Percentiles rank a stretch among this genome's conserved stretches.
Evolutionary conservation across 1,140 invertebrate species (phyloP).

Genomic region (Trichonephila inaurata): DNA sequence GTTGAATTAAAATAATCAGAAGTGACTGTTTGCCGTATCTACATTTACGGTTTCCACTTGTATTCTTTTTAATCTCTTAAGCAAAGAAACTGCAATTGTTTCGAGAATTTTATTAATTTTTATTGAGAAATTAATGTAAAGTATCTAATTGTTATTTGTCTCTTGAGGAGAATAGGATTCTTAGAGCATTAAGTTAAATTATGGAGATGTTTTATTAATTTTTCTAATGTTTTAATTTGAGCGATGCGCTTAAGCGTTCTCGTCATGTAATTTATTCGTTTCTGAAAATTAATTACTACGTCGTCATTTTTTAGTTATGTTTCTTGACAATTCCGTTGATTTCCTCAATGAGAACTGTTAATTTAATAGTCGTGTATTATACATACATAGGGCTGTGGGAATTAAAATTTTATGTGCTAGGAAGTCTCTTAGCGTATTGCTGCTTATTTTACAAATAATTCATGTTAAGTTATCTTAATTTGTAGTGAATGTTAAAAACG

Average conservation of each 20-base stretch:
- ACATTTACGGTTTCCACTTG: background rate
- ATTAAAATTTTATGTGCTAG: too few relatives aligned
- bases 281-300: background rate
- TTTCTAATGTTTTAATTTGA: background rate
- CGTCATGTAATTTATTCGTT: background rate
- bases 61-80: background rate
- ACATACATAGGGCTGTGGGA: too few relatives aligned
- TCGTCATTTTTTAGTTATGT: background rate
- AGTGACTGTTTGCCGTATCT: background rate
- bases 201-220: conserved; percentile 4
- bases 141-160: background rate
- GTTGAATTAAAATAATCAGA: background rate
- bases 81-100: background rate
- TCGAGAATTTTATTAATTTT: background rate
- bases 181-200: background rate
- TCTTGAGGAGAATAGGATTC: background rate
- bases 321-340: background rate
- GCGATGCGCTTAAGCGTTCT: background rate
- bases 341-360: too few relatives aligned
- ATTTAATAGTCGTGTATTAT: too few relatives aligned
- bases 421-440: too few relatives aligned
- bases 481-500: too few relatives aligned
- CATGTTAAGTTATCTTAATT: too few relatives aligned
- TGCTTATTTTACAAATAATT: too few relatives aligned
- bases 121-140: background rate